These are phyloP conservation scores for Ophion ventricosus DNA, from an alignment of 2,888 invertebrate species.

Conservation along the genomic window DNA sequence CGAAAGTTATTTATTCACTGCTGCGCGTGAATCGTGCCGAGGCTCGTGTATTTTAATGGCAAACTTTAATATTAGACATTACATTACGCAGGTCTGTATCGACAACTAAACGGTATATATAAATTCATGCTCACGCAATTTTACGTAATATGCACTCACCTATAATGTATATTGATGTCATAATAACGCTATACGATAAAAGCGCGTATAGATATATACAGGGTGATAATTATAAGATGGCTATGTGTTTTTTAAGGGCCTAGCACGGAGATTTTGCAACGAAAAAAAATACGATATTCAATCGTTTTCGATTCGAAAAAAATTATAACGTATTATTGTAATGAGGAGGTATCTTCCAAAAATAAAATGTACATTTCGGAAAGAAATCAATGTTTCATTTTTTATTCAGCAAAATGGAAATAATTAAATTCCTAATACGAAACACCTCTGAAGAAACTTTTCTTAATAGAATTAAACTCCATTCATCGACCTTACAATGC, in stretches of 20 bases:
- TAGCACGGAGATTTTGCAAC: neutral
- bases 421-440: too few species aligned
- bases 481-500: too few species aligned
- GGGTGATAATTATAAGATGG: neutral
- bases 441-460: too few species aligned
- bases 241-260: neutral
- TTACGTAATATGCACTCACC: neutral
- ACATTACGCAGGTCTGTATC: conserved; percentile 16
- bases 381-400: too few species aligned
- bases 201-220: conserved; percentile 2
- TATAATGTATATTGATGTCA: conserved; percentile 9
- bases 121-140: conserved; percentile 12
- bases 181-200: conserved; percentile 20
- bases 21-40: neutral
- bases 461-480: too few species aligned
- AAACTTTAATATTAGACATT: conserved; percentile 55
- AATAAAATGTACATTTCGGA: too few species aligned
- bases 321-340: neutral
- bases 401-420: too few species aligned
- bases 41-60: conserved; percentile 45
- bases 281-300: neutral
- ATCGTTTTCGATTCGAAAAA: too few species aligned
- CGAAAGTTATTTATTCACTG: conserved; percentile 31
- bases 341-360: too few species aligned
- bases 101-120: neutral